Base-by-base conservation (phyloP, 2,113 vertebrate species). In the Megaceryle maxima region DNA sequence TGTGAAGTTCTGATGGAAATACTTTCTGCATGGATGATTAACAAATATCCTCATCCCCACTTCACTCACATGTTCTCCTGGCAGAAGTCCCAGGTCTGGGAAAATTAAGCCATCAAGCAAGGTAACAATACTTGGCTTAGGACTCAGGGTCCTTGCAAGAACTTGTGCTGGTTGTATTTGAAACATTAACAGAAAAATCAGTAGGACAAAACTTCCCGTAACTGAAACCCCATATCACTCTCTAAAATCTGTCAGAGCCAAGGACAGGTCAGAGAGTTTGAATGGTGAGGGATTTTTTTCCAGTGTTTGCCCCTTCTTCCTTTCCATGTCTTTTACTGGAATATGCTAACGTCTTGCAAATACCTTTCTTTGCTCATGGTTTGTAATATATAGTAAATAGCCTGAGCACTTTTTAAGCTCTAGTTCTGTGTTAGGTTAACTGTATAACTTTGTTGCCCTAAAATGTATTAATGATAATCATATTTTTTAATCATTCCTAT, bases 41-140 rank as follows among this genome's bases (percentile, higher is more conserved):
- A 57, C 48, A 96, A 88, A 92, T 92, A 96, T 90, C 84, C 55
- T 76, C 77, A 59, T 74, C 87, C 83, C 31, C 78, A 68, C 67
- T 78, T 92, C 75, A 70, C 78, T 94, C 96, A 94, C 76, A 33
- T 89, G 94, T 94, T 95, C 79, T 76, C 66, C 82, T 96, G 96
- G 96, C 95, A 94, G 82, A 86, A 76, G 69, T 87, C 96, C 90
- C 79, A 92, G 92, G 43, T 31, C 64, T n/a, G 14, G 73, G 74
- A 95, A 90, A 93, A 93, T 73, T 87, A 92, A 92, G 91, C 92
- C 5, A 1, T 92, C 69, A 85, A 94, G 82, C 78, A 84, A 37
- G 89, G 91, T 92, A 94, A 89, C 50, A 83, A 46, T 77, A 70
- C 35, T 96, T 86, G 88, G 89, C 44, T 28, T 90, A 43, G 73